Conservation (phyloP, 2,888 invertebrate species). For the Drosophila lutescens region DNA sequence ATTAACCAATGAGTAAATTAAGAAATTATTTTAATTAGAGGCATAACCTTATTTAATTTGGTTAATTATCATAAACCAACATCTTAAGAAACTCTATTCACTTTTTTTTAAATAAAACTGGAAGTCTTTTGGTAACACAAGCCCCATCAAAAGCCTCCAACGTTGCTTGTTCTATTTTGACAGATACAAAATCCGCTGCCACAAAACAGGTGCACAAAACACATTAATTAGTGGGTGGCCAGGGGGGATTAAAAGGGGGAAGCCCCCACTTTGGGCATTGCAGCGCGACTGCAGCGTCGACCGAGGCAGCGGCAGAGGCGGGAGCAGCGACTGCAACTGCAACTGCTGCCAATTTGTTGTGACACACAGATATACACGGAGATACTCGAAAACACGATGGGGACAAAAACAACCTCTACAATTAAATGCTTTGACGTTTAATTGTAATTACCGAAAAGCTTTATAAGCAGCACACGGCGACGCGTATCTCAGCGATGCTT, state of each 20-base stretch:
- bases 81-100: not conserved
- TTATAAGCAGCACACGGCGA: slow-evolving; percentile 57
- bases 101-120: not conserved
- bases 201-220: slow-evolving; percentile 66
- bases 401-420: slow-evolving; percentile 38
- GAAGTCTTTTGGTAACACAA: not conserved
- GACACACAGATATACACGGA: slow-evolving; percentile 42
- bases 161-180: slow-evolving; percentile 17
- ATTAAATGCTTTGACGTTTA: slow-evolving; percentile 76
- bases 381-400: slow-evolving; percentile 18
- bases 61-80: too few species aligned
- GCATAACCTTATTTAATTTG: too few species aligned
- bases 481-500: slow-evolving; percentile 72
- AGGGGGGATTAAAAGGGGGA: slow-evolving; percentile 13
- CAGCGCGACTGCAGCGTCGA: slow-evolving; percentile 48
- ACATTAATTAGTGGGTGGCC: slow-evolving; percentile 27
- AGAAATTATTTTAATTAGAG: too few species aligned
- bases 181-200: slow-evolving; percentile 27
- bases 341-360: slow-evolving; percentile 68
- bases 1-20: too few species aligned
- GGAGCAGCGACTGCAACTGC: slow-evolving; percentile 36
- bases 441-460: slow-evolving; percentile 75
- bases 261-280: slow-evolving; percentile 53
- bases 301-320: slow-evolving; percentile 19
- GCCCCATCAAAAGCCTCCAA: slow-evolving; percentile 11